A percentile compares a stretch with the other conserved stretches of the same genome.
Evolutionary conservation across 2,113 vertebrate species (phyloP).

Genomic region (Tinamus guttatus): DNA sequence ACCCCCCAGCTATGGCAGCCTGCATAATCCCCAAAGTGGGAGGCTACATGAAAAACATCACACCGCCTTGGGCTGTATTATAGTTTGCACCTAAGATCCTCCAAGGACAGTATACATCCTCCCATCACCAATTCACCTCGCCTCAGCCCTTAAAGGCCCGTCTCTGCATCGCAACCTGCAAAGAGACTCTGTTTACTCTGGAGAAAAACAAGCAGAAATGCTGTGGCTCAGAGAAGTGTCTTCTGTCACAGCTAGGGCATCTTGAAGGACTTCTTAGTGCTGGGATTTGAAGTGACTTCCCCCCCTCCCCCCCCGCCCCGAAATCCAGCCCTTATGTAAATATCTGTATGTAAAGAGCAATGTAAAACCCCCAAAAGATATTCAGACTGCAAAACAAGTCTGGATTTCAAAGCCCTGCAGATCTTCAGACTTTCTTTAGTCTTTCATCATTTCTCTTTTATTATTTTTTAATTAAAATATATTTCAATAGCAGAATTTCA

Average conservation of each 20-base stretch:
- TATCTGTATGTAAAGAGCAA: neutral
- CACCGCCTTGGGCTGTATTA: slow-evolving; percentile 29
- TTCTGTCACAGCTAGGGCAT: accelerated
- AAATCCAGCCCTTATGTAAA: neutral
- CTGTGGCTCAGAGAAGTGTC: neutral
- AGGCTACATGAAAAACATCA: neutral
- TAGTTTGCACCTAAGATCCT: slow-evolving; percentile 8
- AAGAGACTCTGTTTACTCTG: neutral
- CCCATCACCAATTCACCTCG: neutral
- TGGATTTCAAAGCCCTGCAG: neutral
- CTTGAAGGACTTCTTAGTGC: neutral
- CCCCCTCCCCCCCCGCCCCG: neutral
- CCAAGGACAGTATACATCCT: neutral
- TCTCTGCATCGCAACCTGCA: neutral
- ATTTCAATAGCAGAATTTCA: neutral
- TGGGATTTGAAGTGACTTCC: neutral
- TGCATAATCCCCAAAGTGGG: neutral
- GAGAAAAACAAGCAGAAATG: neutral
- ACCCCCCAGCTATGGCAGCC: neutral
- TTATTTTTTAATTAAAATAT: neutral
- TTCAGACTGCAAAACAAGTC: neutral
- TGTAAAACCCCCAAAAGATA: neutral
- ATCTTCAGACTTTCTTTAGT: neutral
- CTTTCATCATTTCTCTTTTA: neutral
- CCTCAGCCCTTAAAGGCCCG: neutral